Conservation (phyloP, 2,797 vertebrate genomes). For the Molossus alvarezi region DNA sequence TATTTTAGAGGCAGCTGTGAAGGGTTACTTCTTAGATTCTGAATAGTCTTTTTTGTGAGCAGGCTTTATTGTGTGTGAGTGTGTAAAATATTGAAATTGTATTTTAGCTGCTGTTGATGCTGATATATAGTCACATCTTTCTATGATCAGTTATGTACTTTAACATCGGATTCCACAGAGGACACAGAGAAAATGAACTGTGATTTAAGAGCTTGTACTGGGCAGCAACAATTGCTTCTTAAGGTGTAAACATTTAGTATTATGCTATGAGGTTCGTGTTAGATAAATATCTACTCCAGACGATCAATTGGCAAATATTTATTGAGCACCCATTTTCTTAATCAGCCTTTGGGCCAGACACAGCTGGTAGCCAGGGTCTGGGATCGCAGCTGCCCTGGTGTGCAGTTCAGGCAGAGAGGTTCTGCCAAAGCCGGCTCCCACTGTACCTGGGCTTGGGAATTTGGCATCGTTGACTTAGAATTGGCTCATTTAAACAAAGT, state of each 20-base stretch:
- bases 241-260: constrained; percentile 5
- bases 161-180: not conserved
- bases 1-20: constrained; percentile 32
- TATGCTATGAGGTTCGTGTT: not conserved
- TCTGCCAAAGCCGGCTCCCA: not conserved
- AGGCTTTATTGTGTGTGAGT: not conserved
- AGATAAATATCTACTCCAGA: not conserved
- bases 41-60: not conserved
- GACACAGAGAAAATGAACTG: not conserved
- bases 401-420: not conserved
- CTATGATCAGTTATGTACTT: not conserved
- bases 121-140: not conserved
- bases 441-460: not conserved
- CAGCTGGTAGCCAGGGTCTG: not conserved
- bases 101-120: not conserved
- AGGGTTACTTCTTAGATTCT: constrained; percentile 28
- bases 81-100: not conserved
- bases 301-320: not conserved
- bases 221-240: constrained; percentile 34
- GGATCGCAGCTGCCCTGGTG: not conserved
- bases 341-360: not conserved
- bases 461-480: constrained; percentile 10
- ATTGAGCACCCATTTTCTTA: not conserved
- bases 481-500: not conserved
- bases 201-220: not conserved